A percentile compares a stretch with the other conserved stretches of the same genome.
These are phyloP conservation scores for Heteronetta atricapilla DNA, from an alignment of 2,113 vertebrate species.

Conservation along the genomic window DNA sequence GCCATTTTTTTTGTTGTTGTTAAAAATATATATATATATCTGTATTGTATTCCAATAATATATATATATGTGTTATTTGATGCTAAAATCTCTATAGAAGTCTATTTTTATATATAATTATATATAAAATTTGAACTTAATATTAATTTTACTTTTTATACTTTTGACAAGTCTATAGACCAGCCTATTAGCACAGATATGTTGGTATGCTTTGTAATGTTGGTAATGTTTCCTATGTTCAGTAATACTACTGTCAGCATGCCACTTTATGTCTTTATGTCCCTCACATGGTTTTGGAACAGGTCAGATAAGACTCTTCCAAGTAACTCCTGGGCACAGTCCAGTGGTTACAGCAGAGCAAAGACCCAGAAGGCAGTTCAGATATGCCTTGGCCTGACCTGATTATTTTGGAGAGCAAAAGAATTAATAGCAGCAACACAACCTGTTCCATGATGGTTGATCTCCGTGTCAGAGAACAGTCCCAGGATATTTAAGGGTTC, in stretches of 20 bases:
- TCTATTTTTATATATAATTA: background rate
- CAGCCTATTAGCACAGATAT: background rate
- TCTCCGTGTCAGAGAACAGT: background rate
- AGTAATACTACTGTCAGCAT: background rate
- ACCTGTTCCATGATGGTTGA: background rate
- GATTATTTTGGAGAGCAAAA: background rate
- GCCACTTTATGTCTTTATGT: background rate
- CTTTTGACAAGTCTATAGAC: background rate
- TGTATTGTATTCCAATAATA: background rate
- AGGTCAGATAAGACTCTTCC: background rate
- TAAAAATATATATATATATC: background rate
- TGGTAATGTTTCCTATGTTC: background rate
- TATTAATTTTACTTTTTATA: background rate
- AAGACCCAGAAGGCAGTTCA: background rate
- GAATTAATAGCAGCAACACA: background rate
- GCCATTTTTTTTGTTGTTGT: background rate
- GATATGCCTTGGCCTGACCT: background rate
- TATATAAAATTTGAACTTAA: background rate
- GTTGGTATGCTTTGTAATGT: background rate
- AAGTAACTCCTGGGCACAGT: background rate
- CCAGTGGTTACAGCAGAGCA: background rate
- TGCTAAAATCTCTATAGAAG: background rate
- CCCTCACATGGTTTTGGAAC: background rate
- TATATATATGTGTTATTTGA: background rate
- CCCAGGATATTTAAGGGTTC: background rate